Base-by-base conservation (phyloP, 2,888 invertebrate species). In the Drepanosiphum platanoidis region DNA sequence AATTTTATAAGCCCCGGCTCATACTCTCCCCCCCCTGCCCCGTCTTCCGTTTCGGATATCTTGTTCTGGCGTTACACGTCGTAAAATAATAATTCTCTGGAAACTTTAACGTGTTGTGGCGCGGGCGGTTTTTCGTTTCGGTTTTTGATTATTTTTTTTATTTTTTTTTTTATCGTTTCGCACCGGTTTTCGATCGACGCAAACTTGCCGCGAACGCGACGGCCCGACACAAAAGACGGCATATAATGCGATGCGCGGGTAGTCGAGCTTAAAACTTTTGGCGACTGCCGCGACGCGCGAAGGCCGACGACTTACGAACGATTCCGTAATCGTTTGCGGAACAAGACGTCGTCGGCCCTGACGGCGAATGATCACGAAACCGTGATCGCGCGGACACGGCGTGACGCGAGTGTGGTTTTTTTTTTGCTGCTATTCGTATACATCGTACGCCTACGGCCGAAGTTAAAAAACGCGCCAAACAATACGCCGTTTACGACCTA, bases 1-100 rank as follows among this genome's bases (percentile, higher is more conserved):
- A 82, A 72, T 82, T 82, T 61, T 82, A 82, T 82, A 82, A 82
- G 80, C 52, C 36, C 27, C 34, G 3, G 22, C 52, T 52, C 52
- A 18, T n/a, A 1, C 39, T 36, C 22, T n/a, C n/a, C 11, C 18
- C 27, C n/a, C 15, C 13, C 8, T 18, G 1, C 36, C 32, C 18
- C n/a, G 18, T 39, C 18, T 18, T 11, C 11, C n/a, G 52, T 79
- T 34, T 46, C 7, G 80, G 46, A 70, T 70, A 70, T 80, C 80
- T 80, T 30, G 52, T 80, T 70, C 34, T n/a, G 52, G 58, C 70
- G 9, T 9, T 46, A 32, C 66, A 42, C 42, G 52, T 80, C 80
- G 70, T 80, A 80, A 70, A 80, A 80, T 80, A 66, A 79, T 79
- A 64, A 64, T 64, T 70, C 27, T 70, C 36, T 22, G 1, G 34